Base-by-base conservation (phyloP, 1,140 invertebrate species). In the Ostrea denselamellosa region DNA sequence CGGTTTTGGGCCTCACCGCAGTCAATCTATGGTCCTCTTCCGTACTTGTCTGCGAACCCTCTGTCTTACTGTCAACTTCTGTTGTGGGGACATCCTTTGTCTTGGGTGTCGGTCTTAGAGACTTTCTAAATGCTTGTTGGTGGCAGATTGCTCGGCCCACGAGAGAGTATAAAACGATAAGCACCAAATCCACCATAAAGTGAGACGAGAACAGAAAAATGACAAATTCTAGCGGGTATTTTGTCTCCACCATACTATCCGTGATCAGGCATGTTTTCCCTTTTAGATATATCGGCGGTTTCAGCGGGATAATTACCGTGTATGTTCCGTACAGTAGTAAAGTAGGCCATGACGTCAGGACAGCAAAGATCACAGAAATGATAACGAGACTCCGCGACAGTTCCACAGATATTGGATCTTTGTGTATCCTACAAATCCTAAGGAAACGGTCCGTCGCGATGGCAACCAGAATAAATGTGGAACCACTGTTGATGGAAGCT, bases 371-470 rank as follows among this genome's bases (percentile, higher is more conserved):
- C 4, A 85, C 77, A n/a, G 71, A 84, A 8, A 77, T 56, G 0
- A 86, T 8, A 25, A 87, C 86, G 22, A 89, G 34, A 5, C 56
- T 86, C 34, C 84, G 85, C 4, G 86, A 86, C 8, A 71, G n/a
- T 10, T 34, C 85, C 19, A 81, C 68, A 44, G 83, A 71, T 8
- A 89, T 86, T 12, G 77, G 84, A 14, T 53, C 51, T n/a, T 83
- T 65, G 25, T 86, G 85, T 0, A 86, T 86, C 14, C 52, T 68
- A 62, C 89, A 89, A 3, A 89, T 89, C n/a, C 89, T 54, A 58
- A 83, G 65, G 77, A 87, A 89, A n/a, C 89, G 65, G n/a, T 89
- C 89, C 0, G 85, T 83, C 8, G 89, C 89, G 12, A 89, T 89
- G 7, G 84, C 86, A 65, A 86, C 56, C 9, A 89, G 65, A 14